Conservation (phyloP, 2,113 vertebrate species). For the Bungarus multicinctus region DNA sequence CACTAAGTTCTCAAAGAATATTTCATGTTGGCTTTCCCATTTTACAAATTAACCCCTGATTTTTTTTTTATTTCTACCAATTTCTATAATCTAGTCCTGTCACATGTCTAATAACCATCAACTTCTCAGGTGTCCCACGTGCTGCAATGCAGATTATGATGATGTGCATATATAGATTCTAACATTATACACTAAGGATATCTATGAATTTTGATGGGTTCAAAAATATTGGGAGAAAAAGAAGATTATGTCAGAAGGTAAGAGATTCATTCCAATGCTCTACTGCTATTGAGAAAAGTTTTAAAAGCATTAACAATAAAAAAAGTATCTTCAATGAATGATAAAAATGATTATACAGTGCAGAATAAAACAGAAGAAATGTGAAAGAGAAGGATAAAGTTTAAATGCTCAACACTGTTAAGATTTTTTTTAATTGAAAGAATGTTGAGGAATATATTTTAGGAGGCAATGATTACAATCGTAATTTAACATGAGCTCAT, state of each 20-base stretch:
- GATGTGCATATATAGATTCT: neutral
- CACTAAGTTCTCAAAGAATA: neutral
- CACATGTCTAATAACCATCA: neutral
- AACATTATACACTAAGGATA: neutral
- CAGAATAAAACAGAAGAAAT: neutral
- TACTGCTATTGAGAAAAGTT: neutral
- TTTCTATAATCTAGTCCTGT: neutral
- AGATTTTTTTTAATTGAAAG: neutral
- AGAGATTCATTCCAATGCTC: neutral
- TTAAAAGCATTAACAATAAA: neutral
- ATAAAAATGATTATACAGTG: neutral
- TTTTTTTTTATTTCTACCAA: neutral
- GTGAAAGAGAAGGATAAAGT: neutral
- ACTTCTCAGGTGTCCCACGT: neutral
- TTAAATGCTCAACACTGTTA: neutral
- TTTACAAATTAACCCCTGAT: neutral
- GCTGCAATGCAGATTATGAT: neutral
- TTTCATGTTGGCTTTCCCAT: neutral
- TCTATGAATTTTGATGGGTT: neutral
- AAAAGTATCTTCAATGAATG: neutral
- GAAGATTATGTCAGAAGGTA: neutral
- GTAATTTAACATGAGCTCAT: neutral
- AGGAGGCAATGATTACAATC: neutral
- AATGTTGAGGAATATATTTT: neutral
- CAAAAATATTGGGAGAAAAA: neutral